Base-by-base conservation (phyloP, 2,888 invertebrate species). In the Neoaliturus tenellus region DNA sequence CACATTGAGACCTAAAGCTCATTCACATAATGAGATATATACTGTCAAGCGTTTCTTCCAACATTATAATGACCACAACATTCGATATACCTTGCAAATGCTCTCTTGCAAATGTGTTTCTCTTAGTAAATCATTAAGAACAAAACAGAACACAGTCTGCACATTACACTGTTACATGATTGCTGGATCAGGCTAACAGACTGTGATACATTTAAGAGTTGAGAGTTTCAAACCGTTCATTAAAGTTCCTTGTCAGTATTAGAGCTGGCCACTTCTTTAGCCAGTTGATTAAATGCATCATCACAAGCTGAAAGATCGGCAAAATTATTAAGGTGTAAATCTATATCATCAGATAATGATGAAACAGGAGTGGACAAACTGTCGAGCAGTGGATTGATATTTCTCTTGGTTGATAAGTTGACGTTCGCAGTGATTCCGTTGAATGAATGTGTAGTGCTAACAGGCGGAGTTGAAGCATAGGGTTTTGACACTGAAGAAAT, bases 281-380 rank as follows among this genome's bases (percentile, higher is more conserved):
- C 73, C 44, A 75, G 44, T 44, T 75, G 39, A 44, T 75, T 75
- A 39, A 75, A 75, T 44, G 73, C 44, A 44, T 75, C 73, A 48
- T 44, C 73, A 75, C 73, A 75, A 3, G 39, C 73, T 28, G 73
- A 75, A 23, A 75, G 73, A 17, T 75, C 73, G 10, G 41, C 44
- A 41, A 75, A 44, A 39, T 75, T 75, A 75, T 75, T 75, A 12
- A 75, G 73, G 23, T 75, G 73, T 23, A 75, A 23, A 28, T 75
- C 73, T 17, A 75, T 75, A 48, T 75, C 73, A 75, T 75, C 73
- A 20, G 69, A 69, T 17, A 75, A 48, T 5, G 73, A 75, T 17
- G 73, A 28, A 23, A 35, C 73, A 44, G 73, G 73, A 14, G 17
- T 75, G 6, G 44, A 44, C 69, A 69, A 69, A 39, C 31, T 69